Evolutionary conservation across 2,888 invertebrate genomes (phyloP).

Genomic region (Marasmarcha lunaedactyla): DNA sequence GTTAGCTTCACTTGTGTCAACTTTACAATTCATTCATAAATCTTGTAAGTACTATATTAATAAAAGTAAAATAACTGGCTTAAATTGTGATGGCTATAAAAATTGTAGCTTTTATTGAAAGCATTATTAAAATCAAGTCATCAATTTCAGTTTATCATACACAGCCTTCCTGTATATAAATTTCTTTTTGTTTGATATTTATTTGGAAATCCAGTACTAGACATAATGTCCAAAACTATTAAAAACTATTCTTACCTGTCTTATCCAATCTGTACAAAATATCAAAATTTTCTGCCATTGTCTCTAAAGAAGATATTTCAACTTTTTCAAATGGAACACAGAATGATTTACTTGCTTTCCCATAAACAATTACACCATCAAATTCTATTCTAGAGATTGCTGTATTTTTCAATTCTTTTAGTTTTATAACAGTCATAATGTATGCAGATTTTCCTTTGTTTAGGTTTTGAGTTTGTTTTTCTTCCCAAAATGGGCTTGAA

Average conservation of each 20-base stretch:
- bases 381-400: slow-evolving; percentile 30
- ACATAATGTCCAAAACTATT: no score
- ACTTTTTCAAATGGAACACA: slow-evolving; percentile 37
- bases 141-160: no score
- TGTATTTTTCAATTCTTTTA: slow-evolving; percentile 31
- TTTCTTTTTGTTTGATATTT: no score
- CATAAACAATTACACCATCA: slow-evolving; percentile 32
- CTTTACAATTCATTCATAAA: no score
- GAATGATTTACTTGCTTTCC: slow-evolving; percentile 22
- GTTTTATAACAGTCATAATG: slow-evolving; percentile 27
- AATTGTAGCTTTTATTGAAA: no score
- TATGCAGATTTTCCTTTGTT: slow-evolving; percentile 19
- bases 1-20: no score
- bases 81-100: no score
- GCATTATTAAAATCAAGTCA: no score
- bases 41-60: no score
- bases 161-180: no score
- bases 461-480: slow-evolving; percentile 20
- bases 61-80: no score
- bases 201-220: no score
- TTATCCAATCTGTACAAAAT: slow-evolving; percentile 20
- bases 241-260: slow-evolving; percentile 32
- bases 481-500: slow-evolving; percentile 31
- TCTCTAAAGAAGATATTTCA: slow-evolving; percentile 27
- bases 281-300: slow-evolving; percentile 38